These are phyloP conservation scores for Patagioenas fasciata DNA, from an alignment of 2,113 vertebrate genomes.

Conservation along the genomic window DNA sequence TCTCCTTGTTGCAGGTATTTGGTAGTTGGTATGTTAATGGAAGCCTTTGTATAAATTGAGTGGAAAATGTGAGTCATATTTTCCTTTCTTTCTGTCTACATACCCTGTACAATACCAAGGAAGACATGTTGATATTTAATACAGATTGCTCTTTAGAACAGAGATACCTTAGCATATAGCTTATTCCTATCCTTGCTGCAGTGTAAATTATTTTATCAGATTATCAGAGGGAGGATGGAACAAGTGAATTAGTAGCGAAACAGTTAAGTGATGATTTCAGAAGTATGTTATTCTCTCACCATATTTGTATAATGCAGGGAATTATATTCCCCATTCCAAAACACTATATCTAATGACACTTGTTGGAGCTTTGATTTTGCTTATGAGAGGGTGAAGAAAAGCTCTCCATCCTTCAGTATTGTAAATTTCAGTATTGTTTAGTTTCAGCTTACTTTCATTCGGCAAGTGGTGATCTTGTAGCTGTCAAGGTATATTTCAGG, in stretches of 20 bases:
- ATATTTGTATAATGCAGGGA: background rate
- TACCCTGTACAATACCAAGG: background rate
- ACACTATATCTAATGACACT: background rate
- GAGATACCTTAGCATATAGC: background rate
- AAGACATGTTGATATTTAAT: background rate
- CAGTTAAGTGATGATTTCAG: background rate
- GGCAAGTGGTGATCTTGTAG: background rate
- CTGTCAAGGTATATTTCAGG: background rate
- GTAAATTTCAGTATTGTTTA: background rate
- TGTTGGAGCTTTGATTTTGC: background rate
- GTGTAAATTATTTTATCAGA: background rate
- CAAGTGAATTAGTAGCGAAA: background rate
- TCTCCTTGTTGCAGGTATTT: constrained; percentile 13
- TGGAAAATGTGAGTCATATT: constrained; percentile 46
- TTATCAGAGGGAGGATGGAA: background rate
- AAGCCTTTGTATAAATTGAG: constrained; percentile 9
- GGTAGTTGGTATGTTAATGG: constrained; percentile 11
- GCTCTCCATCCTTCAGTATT: background rate
- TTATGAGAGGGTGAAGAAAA: background rate
- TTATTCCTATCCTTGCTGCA: background rate
- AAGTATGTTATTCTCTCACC: background rate
- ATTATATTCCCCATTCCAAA: background rate
- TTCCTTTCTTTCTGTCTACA: constrained; percentile 7
- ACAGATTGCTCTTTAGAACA: background rate
- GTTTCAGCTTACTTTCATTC: background rate